Conservation (phyloP, 2,888 invertebrate species). For the Synanthedon tipuliformis region DNA sequence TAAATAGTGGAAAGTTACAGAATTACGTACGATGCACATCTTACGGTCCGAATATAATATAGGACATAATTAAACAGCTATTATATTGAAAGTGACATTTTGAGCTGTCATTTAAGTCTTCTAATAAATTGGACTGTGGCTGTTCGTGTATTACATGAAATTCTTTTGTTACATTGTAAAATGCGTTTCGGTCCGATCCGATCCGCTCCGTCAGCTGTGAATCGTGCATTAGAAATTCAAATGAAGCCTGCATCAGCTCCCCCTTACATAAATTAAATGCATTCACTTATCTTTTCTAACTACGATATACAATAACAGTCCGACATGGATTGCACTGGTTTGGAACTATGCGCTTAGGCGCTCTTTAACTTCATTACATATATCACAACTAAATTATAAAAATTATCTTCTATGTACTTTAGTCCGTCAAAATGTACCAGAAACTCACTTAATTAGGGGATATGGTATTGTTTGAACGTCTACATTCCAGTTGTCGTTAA, state of each 20-base stretch:
- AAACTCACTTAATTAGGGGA: conserved; percentile 48
- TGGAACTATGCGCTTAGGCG: conserved; percentile 36
- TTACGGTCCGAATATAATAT: no score
- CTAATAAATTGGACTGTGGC: no score
- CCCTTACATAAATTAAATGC: conserved; percentile 61
- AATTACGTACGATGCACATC: no score
- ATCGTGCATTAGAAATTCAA: conserved; percentile 1
- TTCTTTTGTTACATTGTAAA: no score
- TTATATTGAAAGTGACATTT: no score
- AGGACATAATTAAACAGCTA: no score
- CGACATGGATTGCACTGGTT: conserved; percentile 51
- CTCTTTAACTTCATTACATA: conserved; percentile 27
- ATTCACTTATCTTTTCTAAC: conserved; percentile 62
- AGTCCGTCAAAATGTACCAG: conserved; percentile 31
- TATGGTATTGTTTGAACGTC: conserved; percentile 50
- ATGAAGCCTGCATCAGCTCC: conserved; percentile 18
- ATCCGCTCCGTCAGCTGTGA: not conserved
- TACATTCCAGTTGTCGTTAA: conserved; percentile 10
- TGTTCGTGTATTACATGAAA: no score
- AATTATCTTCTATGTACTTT: conserved; percentile 40
- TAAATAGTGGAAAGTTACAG: no score
- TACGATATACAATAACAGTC: conserved; percentile 58
- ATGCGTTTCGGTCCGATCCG: no score
- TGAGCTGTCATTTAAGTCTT: no score
- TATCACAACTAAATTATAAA: conserved; percentile 62